Percentiles rank a stretch among this genome's conserved stretches.
Evolutionary conservation across 2,797 vertebrate species (phyloP).

Genomic region (Enteromius fasciolatus): DNA sequence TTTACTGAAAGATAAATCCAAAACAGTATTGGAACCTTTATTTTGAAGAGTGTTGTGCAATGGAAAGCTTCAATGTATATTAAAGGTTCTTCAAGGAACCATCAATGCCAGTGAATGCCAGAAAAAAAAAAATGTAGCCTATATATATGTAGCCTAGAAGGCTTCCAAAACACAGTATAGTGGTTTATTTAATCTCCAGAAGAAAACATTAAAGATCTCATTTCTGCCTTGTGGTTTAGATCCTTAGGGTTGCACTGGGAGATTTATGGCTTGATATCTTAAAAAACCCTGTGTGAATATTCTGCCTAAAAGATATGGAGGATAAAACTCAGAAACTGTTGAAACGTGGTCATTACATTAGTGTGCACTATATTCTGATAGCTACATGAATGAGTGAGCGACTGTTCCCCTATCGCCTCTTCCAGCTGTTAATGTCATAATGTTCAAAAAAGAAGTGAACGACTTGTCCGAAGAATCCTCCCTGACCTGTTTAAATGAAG

Average conservation of each 20-base stretch:
- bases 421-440: slow-evolving; percentile 34
- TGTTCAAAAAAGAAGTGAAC: slow-evolving; percentile 26
- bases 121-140: no score
- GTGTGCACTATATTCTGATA: background rate
- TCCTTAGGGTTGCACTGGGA: background rate
- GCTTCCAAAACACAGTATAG: background rate
- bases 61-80: background rate
- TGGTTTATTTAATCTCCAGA: background rate
- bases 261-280: background rate
- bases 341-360: slow-evolving; percentile 5
- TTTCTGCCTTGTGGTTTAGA: background rate
- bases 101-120: background rate
- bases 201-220: background rate
- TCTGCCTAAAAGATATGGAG: background rate
- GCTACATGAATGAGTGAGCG: background rate
- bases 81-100: background rate
- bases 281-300: background rate
- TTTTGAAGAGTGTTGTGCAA: background rate
- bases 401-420: slow-evolving; percentile 4
- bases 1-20: no score
- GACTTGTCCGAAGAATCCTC: slow-evolving; percentile 25
- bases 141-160: background rate
- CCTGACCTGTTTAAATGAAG: slow-evolving; percentile 53
- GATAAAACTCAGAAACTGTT: slow-evolving; percentile 7
- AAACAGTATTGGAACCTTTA: no score